Base-by-base conservation (phyloP, 1,140 invertebrate genomes). In the Mamestra configurata region DNA sequence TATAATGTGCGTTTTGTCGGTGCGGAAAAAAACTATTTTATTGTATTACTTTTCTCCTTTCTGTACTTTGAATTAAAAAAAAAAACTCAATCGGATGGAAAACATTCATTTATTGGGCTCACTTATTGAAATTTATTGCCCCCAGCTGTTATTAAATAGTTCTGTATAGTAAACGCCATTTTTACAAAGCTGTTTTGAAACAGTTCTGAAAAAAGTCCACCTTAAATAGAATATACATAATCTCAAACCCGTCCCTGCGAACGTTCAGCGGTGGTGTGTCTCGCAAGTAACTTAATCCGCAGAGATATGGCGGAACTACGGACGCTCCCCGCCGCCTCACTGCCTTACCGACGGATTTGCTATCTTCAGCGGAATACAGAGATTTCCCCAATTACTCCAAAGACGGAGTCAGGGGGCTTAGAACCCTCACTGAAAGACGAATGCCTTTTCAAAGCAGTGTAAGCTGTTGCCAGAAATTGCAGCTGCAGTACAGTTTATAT, bases 281-380 rank as follows among this genome's bases (percentile, higher is more conserved):
- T 75, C 71, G 43, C 40, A 57, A 75, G 71, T 59, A 75, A 75
- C 51, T 59, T 75, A 75, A 75, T 75, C 71, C 71, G 51, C 37
- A 75, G 51, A 75, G 71, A 75, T 75, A 75, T 59, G 71, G 71
- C 20, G 71, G 71, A 59, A 75, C 51, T 59, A 40, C 20, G 71
- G 35, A 73, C 70, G 27, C 31, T 40, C 70, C 59, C 40, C 70
- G n/a, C 31, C 24, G 49, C 49, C 59, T 64, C 35, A 40, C 35
- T 66, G 18, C 40, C 66, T 70, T 22, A 70, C 66, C 66, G 18
- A 46, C 51, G 71, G 71, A 57, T 75, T 75, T 75, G 53, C 71
- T 57, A 75, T 75, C 53, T 75, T 24, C 53, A 59, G 15, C 31
- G 53, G 57, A 75, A 75, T 75, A 59, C n/a, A 75, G 46, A 59